Percentiles rank a stretch among this genome's conserved stretches.
These are phyloP conservation scores for Apeltes quadracus DNA, from an alignment of 2,113 vertebrate genomes.

Conservation along the genomic window DNA sequence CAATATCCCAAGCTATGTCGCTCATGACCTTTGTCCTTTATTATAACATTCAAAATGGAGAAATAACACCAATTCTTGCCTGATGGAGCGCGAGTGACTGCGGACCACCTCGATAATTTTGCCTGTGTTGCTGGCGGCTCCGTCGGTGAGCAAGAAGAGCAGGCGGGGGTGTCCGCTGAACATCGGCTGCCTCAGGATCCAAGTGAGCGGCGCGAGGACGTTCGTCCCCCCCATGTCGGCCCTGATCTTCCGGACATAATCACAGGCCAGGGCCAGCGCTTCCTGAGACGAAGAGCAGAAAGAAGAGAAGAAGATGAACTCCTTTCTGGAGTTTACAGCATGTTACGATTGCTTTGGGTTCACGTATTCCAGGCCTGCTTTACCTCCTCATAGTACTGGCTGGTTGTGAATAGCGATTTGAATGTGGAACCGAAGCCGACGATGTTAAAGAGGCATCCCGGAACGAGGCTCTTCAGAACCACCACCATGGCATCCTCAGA, in stretches of 20 bases:
- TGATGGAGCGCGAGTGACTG: constrained; percentile 85
- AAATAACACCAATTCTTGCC: constrained; percentile 72
- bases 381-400: constrained; percentile 91
- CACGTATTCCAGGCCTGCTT: neutral
- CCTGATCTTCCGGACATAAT: constrained; percentile 83
- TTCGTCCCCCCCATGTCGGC: constrained; percentile 93
- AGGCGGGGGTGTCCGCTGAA: constrained; percentile 87
- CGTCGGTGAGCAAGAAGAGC: constrained; percentile 88
- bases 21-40: neutral
- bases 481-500: constrained; percentile 92
- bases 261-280: constrained; percentile 84
- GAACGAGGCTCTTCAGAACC: constrained; percentile 91
- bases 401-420: constrained; percentile 88
- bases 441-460: constrained; percentile 90
- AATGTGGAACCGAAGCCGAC: constrained; percentile 92
- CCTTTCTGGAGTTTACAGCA: neutral
- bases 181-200: constrained; percentile 88
- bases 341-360: neutral
- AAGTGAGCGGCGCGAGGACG: constrained; percentile 86
- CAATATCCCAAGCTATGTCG: constrained; percentile 1
- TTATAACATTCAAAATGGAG: neutral
- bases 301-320: neutral
- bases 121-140: constrained; percentile 85
- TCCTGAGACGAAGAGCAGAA: constrained; percentile 77
- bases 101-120: constrained; percentile 90